Base-by-base conservation (phyloP, 2,797 vertebrate species). In the Enteromius anoplus region DNA sequence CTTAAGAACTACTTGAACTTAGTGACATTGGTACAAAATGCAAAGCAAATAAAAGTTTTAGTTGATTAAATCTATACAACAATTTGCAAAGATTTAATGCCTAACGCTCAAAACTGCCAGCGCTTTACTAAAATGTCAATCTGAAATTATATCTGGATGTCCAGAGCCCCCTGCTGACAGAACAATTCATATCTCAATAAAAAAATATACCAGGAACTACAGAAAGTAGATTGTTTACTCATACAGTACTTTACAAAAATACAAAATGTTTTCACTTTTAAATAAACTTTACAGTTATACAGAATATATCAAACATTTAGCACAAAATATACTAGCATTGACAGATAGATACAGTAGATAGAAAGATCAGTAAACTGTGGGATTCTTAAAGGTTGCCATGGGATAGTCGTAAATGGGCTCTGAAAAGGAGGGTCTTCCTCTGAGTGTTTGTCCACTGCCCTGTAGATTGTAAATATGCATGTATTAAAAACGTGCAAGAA, bases 351-450 rank as follows among this genome's bases (percentile, higher is more conserved):
- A 53, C 7, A 53, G 19, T 10, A 65, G 45, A 84, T 21, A 34
- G 47, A 37, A 17, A 82, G 65, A 75, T 81, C 40, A 87, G 12
- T 12, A 34, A 21, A 10, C 26, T 8, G 55, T 6, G 4, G 79
- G 40, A 6, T 12, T 29, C 14, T 37, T 75, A 49, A 88, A 88
- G 6, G 85, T 78, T 17, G 23, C 69, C 23, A 86, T 23, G 7
- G 83, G 83, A 65, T 0, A 29, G 69, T 86, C 87, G 2, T 88
- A 86, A 69, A 88, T 86, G 53, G 62, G 81, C 45, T 88, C 87
- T 3, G 60, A 73, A 5, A 17, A 55, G 6, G 68, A 32, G 1
- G 15, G n/a, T 32, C 32, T 17, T 81, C 45, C n/a, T 49, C 12
- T 40, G 9, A 47, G 58, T 4, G 17, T 64, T 21, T 10, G 51